Evolutionary conservation across 2,797 vertebrate genomes (phyloP), one percentile per base, ranked within the genome.

Genomic region (Anomalospiza imberbis): DNA sequence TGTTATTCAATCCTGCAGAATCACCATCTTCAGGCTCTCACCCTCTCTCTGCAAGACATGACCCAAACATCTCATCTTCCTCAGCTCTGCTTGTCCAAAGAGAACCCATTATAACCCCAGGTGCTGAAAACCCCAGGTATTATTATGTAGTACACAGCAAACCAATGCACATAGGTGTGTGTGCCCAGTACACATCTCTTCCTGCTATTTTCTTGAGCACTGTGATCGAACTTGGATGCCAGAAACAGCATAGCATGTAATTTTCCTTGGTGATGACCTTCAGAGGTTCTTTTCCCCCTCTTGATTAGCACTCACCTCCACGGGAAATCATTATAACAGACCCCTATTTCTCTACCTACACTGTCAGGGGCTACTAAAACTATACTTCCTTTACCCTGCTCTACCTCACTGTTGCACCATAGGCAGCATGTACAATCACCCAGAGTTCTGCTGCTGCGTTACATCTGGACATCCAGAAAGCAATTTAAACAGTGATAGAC

Each of bases 61-160:
- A 96, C 92, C 83, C 89, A 92, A 96, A 95, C 81, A 92, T 92
- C 94, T 96, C 97, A 97, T 71, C 92, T 92, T 93, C 65, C 88
- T 96, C 87, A 92, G 87, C 93, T 93, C 92, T 93, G 82, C 78
- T 68, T 91, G 86, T 96, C 96, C 95, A 65, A 26, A 85, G 83
- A 96, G 95, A 96, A 97, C 89, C 97, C 96, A 96, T 93, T 94
- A 90, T 36, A 97, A 93, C 93, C 93, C 87, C 96, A 95, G 95
- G 92, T 93, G 89, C 21, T 91, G 76, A 54, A 65, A 85, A 38
- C 11, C 63, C 75, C 90, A 91, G 84, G 94, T 55, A 21, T 83
- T 84, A 74, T 89, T 93, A 74, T 9, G 66, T 40, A 62, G 42
- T 26, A 60, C 7, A 5, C 57, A 85, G 71, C 47, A 87, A 72